These are phyloP conservation scores for Ophion slaviceki DNA, from an alignment of 2,888 invertebrate species.

Conservation along the genomic window DNA sequence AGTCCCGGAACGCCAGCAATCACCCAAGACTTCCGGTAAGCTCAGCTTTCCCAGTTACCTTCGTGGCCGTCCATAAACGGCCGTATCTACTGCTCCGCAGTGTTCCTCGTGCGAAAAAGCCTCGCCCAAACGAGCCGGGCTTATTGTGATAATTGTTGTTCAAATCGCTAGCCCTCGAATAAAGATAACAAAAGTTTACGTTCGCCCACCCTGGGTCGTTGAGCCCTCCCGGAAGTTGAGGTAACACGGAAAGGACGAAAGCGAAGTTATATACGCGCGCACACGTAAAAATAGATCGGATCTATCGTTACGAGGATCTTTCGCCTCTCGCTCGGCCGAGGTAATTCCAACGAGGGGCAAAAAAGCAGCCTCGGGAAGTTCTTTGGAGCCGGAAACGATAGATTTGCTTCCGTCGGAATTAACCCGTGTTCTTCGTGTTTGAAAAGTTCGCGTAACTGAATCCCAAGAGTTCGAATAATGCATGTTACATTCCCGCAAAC, in stretches of 20 bases:
- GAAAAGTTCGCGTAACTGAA: constrained; percentile 56
- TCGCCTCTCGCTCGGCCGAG: not conserved
- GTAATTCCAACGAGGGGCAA: constrained; percentile 3
- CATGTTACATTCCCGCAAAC: not conserved
- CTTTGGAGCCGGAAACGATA: constrained; percentile 43
- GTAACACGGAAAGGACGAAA: not conserved
- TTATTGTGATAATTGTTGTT: constrained; percentile 14
- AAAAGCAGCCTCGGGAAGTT: constrained; percentile 29
- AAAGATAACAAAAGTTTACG: constrained; percentile 21
- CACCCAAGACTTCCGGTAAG: constrained; percentile 48
- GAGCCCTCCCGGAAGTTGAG: constrained; percentile 1
- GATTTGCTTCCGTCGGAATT: constrained; percentile 44
- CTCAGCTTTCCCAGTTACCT: constrained; percentile 15
- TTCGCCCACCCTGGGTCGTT: not conserved
- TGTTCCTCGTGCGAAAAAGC: not conserved
- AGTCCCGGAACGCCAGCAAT: constrained; percentile 25
- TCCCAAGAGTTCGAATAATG: constrained; percentile 14
- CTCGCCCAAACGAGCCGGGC: not conserved
- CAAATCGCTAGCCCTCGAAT: not conserved
- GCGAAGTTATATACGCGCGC: constrained; percentile 1
- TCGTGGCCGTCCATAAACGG: not conserved
- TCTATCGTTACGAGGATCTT: constrained; percentile 10
- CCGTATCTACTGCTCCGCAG: not conserved
- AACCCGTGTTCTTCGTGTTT: constrained; percentile 54
- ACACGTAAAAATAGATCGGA: constrained; percentile 22